Percentiles rank a stretch among this genome's conserved stretches.
These are phyloP conservation scores for Clarias laeviceps DNA, from an alignment of 2,797 vertebrate species.

Conservation along the genomic window DNA sequence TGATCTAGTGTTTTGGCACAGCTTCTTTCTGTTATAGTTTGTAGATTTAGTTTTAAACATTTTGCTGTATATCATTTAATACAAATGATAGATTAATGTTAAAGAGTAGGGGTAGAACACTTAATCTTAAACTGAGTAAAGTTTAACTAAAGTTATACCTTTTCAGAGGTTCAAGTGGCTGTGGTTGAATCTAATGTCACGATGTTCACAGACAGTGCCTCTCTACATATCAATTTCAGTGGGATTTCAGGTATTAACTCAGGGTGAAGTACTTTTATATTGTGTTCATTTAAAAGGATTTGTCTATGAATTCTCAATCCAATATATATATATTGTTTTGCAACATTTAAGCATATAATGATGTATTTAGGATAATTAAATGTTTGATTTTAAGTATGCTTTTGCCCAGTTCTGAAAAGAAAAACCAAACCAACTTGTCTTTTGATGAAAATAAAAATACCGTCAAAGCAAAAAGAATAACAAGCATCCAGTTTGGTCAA, in stretches of 20 bases:
- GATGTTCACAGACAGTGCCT: background rate
- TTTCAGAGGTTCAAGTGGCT: background rate
- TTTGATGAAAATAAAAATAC: too few relatives aligned
- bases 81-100: background rate
- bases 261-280: conserved; percentile 27
- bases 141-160: background rate
- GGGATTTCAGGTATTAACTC: conserved; percentile 3
- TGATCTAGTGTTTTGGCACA: too few relatives aligned
- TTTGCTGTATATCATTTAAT: background rate
- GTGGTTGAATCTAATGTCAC: background rate
- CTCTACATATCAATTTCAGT: conserved; percentile 6
- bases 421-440: too few relatives aligned
- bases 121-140: background rate
- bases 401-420: too few relatives aligned
- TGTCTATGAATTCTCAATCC: background rate
- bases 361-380: too few relatives aligned
- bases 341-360: too few relatives aligned
- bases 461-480: too few relatives aligned
- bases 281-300: background rate
- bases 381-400: too few relatives aligned
- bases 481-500: too few relatives aligned
- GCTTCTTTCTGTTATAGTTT: background rate
- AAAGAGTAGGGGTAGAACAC: background rate
- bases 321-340: too few relatives aligned
- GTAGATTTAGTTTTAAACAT: background rate